phyloP scores from a whole-genome alignment of 2,888 invertebrate species.

The Pristionchus entomophagus region DNA sequence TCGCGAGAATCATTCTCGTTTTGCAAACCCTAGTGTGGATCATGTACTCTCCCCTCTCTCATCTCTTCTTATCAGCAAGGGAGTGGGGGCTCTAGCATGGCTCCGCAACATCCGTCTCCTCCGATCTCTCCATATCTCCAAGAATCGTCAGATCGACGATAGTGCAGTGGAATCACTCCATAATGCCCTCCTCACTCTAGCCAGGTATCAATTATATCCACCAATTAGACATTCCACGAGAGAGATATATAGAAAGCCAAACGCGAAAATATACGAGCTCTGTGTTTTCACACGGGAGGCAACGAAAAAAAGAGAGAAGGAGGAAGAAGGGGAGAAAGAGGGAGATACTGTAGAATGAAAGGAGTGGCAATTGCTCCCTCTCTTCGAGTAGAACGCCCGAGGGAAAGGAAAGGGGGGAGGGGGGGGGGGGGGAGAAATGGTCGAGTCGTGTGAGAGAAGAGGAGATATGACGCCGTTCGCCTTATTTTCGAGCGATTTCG shows the following conservation, averaged over 20 bases:
- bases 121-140: slow-evolving; percentile 51
- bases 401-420: background rate
- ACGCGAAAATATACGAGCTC: background rate
- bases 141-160: slow-evolving; percentile 54
- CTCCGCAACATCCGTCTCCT: slow-evolving; percentile 52
- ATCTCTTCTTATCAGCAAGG: slow-evolving; percentile 52
- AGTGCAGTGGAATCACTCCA: slow-evolving; percentile 54
- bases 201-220: too few species aligned
- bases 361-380: background rate
- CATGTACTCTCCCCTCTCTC: too few species aligned
- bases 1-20: too few species aligned
- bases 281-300: background rate
- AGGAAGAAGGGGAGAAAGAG: background rate
- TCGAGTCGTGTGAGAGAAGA: too few species aligned
- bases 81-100: slow-evolving; percentile 54
- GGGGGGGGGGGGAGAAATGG: too few species aligned
- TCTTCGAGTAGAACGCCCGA: background rate
- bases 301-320: background rate
- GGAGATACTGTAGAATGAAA: slow-evolving; percentile 10
- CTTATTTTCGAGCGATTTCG: too few species aligned
- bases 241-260: background rate
- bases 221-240: too few species aligned
- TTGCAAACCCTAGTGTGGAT: background rate
- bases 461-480: too few species aligned
- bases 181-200: slow-evolving; percentile 56